Evolutionary conservation across 2,113 vertebrate genomes (phyloP).

Genomic region (Leptosomus discolor): DNA sequence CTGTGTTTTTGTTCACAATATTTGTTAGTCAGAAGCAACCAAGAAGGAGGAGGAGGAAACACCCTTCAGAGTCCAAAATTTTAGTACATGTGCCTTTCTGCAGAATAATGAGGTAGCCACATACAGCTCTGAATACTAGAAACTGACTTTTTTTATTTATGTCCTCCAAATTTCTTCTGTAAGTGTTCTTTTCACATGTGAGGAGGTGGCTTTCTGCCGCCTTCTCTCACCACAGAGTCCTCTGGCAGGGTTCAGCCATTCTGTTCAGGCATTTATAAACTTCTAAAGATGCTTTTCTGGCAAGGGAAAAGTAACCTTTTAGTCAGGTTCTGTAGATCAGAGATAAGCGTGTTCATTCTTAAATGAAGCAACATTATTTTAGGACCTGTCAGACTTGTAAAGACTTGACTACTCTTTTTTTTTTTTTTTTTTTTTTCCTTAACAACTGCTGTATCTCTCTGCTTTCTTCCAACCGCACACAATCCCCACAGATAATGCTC

Average conservation of each 20-base stretch:
- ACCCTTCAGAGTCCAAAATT: background rate
- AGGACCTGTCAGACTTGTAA: constrained; percentile 53
- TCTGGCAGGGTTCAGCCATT: background rate
- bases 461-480: background rate
- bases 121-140: background rate
- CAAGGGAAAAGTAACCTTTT: constrained; percentile 9
- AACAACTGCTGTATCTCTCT: constrained; percentile 11
- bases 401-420: constrained; percentile 19
- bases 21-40: constrained; percentile 6
- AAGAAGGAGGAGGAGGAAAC: background rate
- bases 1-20: constrained; percentile 32
- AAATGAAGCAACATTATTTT: constrained; percentile 18
- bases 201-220: constrained; percentile 14
- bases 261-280: background rate
- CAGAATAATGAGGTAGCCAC: background rate
- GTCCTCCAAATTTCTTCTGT: background rate
- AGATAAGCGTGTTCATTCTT: background rate
- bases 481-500: background rate
- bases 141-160: background rate
- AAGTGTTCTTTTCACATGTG: background rate
- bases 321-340: constrained; percentile 25
- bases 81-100: background rate
- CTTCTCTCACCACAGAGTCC: background rate
- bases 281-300: constrained; percentile 25
- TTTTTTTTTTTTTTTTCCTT: background rate